Evolutionary conservation across 2,113 vertebrate species (phyloP), one percentile per base, ranked within the genome.

Genomic region (Sinocyclocheilus anophthalmus): DNA sequence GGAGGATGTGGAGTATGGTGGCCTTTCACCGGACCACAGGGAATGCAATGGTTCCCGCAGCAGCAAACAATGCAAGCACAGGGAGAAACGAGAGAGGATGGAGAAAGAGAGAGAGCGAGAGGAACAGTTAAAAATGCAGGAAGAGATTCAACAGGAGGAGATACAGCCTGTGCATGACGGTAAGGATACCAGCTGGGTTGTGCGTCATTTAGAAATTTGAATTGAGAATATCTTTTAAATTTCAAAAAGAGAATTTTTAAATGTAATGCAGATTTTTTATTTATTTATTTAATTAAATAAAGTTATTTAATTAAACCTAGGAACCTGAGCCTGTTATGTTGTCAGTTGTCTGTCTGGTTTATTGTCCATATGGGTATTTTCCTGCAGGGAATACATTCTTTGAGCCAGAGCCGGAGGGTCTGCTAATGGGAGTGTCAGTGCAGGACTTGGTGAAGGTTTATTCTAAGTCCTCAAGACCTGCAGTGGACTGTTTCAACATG

Each of bases 401-500:
- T 26, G 26, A 26, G 26, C 26, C 26, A 26, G 26, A 26, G 26
- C 26, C 26, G 26, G 26, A 26, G 26, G 26, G 26, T 26, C 26
- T 26, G 26, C 26, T 26, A 26, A 26, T 26, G 26, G 98, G 97
- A 3, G 97, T 99, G 0, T 93, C 95, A 81, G 93, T 99, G 88
- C 93, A 96, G 91, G 96, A 98, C 75, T 94, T 99, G 92, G 95
- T 98, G 76, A 99, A 99, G 93, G 91, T 95, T 61, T 99, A 96
- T 87, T 70, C 92, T 0, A 92, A 94, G 30, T 85, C 91, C 10
- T 88, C 94, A 61, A 94, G 93, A 82, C 97, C 95, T 1, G 95
- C 95, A 0, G 94, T 96, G 14, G 87, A 96, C 86, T 80, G 89
- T 55, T 94, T 96, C 85, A 96, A 59, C 91, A 91, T 96, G 78